phyloP scores from a whole-genome alignment of 2,113 vertebrate genomes.

The Sylvia atricapilla region DNA sequence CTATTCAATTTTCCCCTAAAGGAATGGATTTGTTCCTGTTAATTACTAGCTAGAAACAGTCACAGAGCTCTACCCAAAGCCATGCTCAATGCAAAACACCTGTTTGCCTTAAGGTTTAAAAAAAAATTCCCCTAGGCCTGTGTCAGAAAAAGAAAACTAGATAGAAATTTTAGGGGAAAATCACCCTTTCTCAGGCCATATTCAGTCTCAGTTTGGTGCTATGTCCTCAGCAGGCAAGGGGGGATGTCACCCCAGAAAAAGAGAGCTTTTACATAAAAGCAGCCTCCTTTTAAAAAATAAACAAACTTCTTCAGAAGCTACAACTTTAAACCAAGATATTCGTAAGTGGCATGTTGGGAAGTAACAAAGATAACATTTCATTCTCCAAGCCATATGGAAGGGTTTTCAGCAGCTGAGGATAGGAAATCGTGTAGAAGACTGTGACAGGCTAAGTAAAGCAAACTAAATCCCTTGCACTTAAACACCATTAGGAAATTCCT shows the following conservation, averaged over 20 bases:
- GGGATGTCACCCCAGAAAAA: neutral
- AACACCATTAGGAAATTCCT: constrained; percentile 9
- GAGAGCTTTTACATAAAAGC: neutral
- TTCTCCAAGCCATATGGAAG: constrained; percentile 48
- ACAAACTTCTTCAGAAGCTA: neutral
- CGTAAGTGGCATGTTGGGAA: constrained; percentile 23
- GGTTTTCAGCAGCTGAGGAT: constrained; percentile 2
- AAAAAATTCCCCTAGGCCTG: neutral
- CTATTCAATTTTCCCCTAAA: neutral
- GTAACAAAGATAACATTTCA: constrained; percentile 46
- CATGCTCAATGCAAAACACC: neutral
- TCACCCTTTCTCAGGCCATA: fast-evolving
- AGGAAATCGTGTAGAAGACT: neutral
- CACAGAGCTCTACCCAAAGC: neutral
- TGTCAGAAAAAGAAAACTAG: neutral
- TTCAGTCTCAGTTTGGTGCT: neutral
- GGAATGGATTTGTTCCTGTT: neutral
- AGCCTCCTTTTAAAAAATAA: neutral
- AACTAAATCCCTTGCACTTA: constrained; percentile 44
- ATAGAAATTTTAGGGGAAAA: neutral
- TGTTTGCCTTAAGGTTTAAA: neutral
- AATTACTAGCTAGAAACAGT: neutral
- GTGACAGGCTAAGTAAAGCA: constrained; percentile 21
- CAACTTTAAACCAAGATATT: constrained; percentile 14
- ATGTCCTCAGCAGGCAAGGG: neutral